Evolutionary conservation across 1,140 invertebrate genomes (phyloP).

Genomic region (Yoshiicerus persimilis): DNA sequence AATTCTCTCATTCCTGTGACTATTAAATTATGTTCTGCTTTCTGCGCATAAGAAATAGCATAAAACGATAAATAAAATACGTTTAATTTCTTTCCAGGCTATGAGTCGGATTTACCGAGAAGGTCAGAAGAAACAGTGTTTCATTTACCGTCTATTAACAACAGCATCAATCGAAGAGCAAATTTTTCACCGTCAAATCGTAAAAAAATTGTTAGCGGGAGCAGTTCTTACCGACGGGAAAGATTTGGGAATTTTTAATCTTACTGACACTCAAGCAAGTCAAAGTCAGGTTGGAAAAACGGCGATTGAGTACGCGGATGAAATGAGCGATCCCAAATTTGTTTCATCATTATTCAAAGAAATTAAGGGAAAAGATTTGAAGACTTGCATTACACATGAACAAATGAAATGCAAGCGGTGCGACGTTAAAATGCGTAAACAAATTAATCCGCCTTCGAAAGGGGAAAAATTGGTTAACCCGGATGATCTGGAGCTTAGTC

Average conservation of each 20-base stretch:
- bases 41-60: too few relatives aligned
- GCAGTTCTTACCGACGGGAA: neutral
- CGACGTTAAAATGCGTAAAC: neutral
- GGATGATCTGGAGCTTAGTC: neutral
- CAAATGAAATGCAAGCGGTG: neutral
- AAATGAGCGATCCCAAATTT: neutral
- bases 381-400: neutral
- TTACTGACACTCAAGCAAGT: neutral
- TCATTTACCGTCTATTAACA: neutral
- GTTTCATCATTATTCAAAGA: neutral
- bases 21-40: too few relatives aligned
- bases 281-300: neutral
- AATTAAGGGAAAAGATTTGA: neutral
- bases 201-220: neutral
- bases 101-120: neutral
- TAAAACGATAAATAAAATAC: too few relatives aligned
- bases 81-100: too few relatives aligned
- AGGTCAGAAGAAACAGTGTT: neutral
- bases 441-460: neutral
- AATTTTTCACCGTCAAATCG: neutral
- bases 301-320: neutral
- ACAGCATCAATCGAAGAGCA: neutral
- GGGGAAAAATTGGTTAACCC: neutral
- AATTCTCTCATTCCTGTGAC: too few relatives aligned
- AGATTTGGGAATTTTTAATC: neutral